phyloP scores from a whole-genome alignment of 2,113 vertebrate species.

The Phrynocephalus versicolor region DNA sequence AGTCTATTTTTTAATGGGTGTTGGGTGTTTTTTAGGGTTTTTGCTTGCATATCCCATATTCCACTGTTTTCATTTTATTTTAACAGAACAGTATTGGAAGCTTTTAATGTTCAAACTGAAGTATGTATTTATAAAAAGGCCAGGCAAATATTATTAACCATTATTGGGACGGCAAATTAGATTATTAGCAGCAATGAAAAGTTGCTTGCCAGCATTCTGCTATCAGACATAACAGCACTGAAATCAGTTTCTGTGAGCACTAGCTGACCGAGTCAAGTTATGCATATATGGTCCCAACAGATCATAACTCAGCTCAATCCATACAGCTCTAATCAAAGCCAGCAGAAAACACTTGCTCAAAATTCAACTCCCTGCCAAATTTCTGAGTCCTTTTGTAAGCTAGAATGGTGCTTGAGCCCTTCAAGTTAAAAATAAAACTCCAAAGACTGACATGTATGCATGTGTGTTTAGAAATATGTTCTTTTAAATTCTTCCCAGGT shows the following conservation, averaged over 20 bases:
- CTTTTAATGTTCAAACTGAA: conserved; percentile 9
- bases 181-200: conserved; percentile 31
- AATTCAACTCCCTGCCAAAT: conserved; percentile 3
- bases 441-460: not conserved
- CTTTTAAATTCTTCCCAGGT: not conserved
- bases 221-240: conserved; percentile 17
- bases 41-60: not conserved
- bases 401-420: not conserved
- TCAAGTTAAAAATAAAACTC: conserved; percentile 10
- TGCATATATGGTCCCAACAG: conserved; percentile 25
- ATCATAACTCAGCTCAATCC: conserved; percentile 27
- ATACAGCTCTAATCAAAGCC: conserved; percentile 13
- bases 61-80: not conserved
- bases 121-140: conserved; percentile 1
- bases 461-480: not conserved
- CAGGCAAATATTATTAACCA: conserved; percentile 30
- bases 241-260: conserved; percentile 18
- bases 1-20: not conserved
- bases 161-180: conserved; percentile 25
- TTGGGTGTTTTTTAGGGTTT: not conserved
- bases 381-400: conserved; percentile 2
- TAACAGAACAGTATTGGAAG: not conserved
- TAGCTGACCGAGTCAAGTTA: conserved; percentile 12
- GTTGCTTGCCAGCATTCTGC: conserved; percentile 13
- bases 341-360: conserved; percentile 25